Evolutionary conservation across 2,113 vertebrate species (phyloP).

Genomic region (Scomber scombrus): DNA sequence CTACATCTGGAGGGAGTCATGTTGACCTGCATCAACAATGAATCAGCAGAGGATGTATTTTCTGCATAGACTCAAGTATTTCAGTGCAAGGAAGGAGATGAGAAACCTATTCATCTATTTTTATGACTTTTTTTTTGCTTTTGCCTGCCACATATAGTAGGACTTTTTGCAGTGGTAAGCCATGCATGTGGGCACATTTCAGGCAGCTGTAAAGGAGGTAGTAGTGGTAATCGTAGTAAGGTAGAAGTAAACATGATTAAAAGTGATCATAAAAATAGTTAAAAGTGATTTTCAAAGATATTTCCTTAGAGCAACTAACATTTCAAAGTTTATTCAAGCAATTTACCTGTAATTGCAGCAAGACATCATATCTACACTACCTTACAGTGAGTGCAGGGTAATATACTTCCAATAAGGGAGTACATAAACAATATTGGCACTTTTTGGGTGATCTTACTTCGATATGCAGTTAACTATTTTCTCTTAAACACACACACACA

Average conservation of each 20-base stretch:
- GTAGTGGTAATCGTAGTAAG: too few relatives aligned
- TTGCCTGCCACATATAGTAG: neutral
- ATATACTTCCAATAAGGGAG: neutral
- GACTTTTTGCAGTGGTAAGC: neutral
- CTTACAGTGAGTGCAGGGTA: neutral
- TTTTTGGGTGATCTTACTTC: neutral
- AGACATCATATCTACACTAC: neutral
- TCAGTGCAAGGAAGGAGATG: neutral
- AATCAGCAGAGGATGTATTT: slow-evolving; percentile 30
- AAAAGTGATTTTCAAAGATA: too few relatives aligned
- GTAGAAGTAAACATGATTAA: neutral
- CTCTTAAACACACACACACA: neutral
- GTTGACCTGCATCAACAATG: slow-evolving; percentile 41
- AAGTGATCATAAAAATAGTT: too few relatives aligned
- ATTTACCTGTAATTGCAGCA: too few relatives aligned
- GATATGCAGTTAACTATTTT: slow-evolving; percentile 2
- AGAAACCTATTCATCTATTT: neutral
- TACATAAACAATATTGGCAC: too few relatives aligned
- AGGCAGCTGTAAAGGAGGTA: too few relatives aligned
- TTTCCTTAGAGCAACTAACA: neutral
- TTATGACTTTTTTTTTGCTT: neutral
- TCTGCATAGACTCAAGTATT: slow-evolving; percentile 6
- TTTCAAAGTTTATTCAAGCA: too few relatives aligned
- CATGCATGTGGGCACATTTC: neutral
- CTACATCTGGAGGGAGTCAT: slow-evolving; percentile 48